Evolutionary conservation across 2,113 vertebrate genomes (phyloP), one percentile per base, ranked within the genome.

Genomic region (Zosterops hypoxanthus): DNA sequence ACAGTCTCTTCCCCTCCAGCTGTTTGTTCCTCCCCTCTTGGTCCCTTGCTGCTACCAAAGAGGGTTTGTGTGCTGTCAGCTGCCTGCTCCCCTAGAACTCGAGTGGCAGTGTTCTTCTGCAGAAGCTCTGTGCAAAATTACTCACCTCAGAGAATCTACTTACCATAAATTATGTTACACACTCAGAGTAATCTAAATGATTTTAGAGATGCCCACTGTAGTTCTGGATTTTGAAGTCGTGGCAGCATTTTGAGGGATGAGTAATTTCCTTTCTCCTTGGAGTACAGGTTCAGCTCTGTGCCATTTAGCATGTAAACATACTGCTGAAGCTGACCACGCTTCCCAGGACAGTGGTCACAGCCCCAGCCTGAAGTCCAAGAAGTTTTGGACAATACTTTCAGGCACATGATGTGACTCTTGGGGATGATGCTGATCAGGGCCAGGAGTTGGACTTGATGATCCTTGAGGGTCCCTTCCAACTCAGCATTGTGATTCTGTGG

Each of bases 41-140:
- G 8, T 60, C 29, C 39, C 44, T 26, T 47, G 53, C 15, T 61
- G n/a, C 46, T 36, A 59, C 2, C 0, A 44, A 55, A 63, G 53
- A 49, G 25, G 28, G 31, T 8, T 8, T 53, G 5, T 47, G 68
- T 1, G 1, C 26, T 0, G 0, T 42, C 60, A 77, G 36, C 72
- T 81, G 44, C 34, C 63, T 83, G 26, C 33, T 89, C 3, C 2
- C 25, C 60, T 47, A 33, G 61, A 80, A 42, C 34, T 68, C 80
- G 4, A 10, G 29, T 16, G 44, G 12, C 29, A 52, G 44, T 7
- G 42, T 7, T 42, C 66, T 85, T 28, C 57, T 56, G 46, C 14
- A 76, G 71, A 72, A 77, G 8, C 10, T 8, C 73, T 55, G 29
- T 31, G 19, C 57, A 82, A 53, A 86, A 63, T 39, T 41, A 46